These are phyloP conservation scores for Octodon degus DNA, from an alignment of 2,113 vertebrate genomes.

Conservation along the genomic window DNA sequence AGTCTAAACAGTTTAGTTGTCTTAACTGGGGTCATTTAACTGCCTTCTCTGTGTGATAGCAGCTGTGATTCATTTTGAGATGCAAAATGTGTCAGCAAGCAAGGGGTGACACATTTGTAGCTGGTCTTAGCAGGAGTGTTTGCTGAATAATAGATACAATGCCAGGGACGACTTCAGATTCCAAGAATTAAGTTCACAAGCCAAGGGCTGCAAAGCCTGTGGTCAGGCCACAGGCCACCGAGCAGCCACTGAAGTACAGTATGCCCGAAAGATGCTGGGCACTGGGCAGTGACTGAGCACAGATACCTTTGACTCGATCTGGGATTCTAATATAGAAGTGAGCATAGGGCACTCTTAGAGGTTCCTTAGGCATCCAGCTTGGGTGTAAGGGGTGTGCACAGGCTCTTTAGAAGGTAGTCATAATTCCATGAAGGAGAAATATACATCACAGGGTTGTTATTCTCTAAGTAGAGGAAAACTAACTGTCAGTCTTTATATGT, in stretches of 20 bases:
- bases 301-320: neutral
- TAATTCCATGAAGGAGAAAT: neutral
- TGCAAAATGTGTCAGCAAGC: neutral
- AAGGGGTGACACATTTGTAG: neutral
- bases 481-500: neutral
- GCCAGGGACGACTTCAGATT: neutral
- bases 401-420: neutral
- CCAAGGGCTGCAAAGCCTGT: neutral
- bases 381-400: neutral
- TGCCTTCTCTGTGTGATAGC: neutral
- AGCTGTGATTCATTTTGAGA: constrained; percentile 5
- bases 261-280: neutral
- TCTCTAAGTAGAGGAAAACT: neutral
- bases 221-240: neutral
- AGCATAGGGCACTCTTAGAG: neutral
- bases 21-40: constrained; percentile 38
- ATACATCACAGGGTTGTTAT: neutral
- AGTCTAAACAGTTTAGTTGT: neutral
- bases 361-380: neutral
- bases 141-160: neutral
- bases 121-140: neutral
- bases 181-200: neutral
- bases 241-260: neutral
- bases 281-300: neutral
- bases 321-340: neutral